Evolutionary conservation across 2,888 invertebrate species (phyloP), one percentile per base, ranked within the genome.

Genomic region (Eueremaeus valkanovi): DNA sequence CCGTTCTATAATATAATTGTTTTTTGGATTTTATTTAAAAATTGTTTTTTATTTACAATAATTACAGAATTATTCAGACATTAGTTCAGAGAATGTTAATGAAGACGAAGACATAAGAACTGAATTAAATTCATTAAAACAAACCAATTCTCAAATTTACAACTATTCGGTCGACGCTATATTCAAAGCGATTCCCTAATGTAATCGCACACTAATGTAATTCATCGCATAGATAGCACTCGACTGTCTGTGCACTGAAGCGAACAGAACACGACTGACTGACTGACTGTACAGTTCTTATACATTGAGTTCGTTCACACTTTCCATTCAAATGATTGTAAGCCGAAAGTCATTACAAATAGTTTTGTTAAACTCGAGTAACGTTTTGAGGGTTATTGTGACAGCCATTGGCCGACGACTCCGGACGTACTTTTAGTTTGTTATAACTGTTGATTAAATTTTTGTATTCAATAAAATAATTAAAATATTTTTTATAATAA

Each of bases 361-460:
- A 18, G 42, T 42, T 27, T 5, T 36, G 21, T 42, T 70, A 70
- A 29, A 70, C 70, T 70, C 70, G 40, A 1, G 70, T 70, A 24
- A 66, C 66, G 45, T 70, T 70, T 27, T 70, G 70, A 21, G 70
- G 8, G 45, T 70, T 70, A 70, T 29, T 70, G 9, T 70, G 45
- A 27, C 27, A 70, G 0, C 70, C 70, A 70, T 70, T 70, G 16
- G 29, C 24, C 45, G 70, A 45, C 3, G 36, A 42, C 36, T 70
- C 70, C 8, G 70, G 70, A 27, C 70, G 42, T 8, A 70, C 70
- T 70, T 70, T 70, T 8, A 70, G 29, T 45, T 70, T 70, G 27
- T 70, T 70, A 29, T 70, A 70, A 24, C 70, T 70, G 40, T 70
- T 36, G 2, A 9, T 3, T n/a, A n/a, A 40, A 68, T 11, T 8